Evolutionary conservation across 2,888 invertebrate species (phyloP).

Genomic region (Agriopis aurantiaria): DNA sequence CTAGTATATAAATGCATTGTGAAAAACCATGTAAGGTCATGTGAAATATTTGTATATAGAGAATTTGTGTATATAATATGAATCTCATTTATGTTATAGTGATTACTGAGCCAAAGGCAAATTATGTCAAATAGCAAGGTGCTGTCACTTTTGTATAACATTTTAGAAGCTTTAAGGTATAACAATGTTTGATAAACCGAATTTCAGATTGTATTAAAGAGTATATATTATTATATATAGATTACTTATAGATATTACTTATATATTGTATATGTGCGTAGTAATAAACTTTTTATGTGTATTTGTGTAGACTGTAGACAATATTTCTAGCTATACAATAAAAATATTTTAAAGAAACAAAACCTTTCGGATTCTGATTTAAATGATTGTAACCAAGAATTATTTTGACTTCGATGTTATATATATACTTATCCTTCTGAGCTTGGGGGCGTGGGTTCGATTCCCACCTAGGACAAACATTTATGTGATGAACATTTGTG

Average conservation of each 20-base stretch:
- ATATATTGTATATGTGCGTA: conserved; percentile 38
- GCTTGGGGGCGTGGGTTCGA: too few species aligned
- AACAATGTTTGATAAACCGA: conserved; percentile 60
- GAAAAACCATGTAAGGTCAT: conserved; percentile 29
- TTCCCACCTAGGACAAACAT: too few species aligned
- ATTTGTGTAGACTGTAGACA: conserved; percentile 48
- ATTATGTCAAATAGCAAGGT: conserved; percentile 76
- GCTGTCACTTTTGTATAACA: conserved; percentile 72
- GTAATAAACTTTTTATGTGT: conserved; percentile 37
- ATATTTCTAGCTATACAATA: conserved; percentile 14
- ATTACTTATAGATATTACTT: too few species aligned
- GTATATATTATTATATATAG: conserved; percentile 23
- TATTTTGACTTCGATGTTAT: conserved; percentile 4
- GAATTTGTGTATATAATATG: conserved; percentile 63
- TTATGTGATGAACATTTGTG: too few species aligned
- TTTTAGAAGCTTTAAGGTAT: conserved; percentile 70
- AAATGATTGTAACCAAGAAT: conserved; percentile 1
- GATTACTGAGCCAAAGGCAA: conserved; percentile 81
- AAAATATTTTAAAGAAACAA: not conserved
- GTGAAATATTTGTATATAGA: conserved; percentile 57
- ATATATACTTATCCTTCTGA: conserved; percentile 11
- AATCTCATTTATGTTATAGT: conserved; percentile 65
- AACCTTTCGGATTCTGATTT: conserved; percentile 1
- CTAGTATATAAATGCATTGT: conserved; percentile 47
- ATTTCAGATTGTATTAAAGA: conserved; percentile 54